phyloP scores from a whole-genome alignment of 2,797 vertebrate genomes.

The Telmatherina bonti region DNA sequence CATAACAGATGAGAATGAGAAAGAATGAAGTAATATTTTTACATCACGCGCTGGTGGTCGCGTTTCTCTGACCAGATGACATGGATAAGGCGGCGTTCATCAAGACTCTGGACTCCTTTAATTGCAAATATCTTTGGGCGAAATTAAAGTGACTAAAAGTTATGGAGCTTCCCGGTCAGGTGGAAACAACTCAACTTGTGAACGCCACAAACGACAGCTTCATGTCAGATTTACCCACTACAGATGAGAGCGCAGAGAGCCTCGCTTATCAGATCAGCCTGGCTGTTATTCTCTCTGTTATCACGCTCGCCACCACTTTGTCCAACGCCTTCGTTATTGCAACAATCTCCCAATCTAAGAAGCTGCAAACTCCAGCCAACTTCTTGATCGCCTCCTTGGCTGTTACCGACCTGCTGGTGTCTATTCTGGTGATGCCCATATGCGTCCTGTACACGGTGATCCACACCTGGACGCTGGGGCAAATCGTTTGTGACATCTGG shows the following conservation, averaged over 20 bases:
- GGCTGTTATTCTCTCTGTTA: constrained; percentile 84
- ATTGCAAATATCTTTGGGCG: constrained; percentile 15
- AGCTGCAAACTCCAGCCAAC: constrained; percentile 97
- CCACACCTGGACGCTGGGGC: constrained; percentile 94
- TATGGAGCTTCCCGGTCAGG: constrained; percentile 75
- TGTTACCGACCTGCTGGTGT: constrained; percentile 95
- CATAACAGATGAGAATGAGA: constrained; percentile 21
- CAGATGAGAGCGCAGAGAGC: constrained; percentile 54
- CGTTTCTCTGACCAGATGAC: constrained; percentile 25
- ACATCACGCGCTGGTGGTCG: constrained; percentile 9
- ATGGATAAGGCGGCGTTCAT: constrained; percentile 1
- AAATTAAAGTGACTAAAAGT: constrained; percentile 57
- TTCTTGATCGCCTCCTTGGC: constrained; percentile 97
- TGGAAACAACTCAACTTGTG: constrained; percentile 58
- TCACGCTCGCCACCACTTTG: constrained; percentile 94
- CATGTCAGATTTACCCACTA: constrained; percentile 38
- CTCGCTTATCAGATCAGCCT: constrained; percentile 80
- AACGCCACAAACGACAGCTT: constrained; percentile 73
- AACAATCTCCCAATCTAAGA: constrained; percentile 94
- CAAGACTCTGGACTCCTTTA: constrained; percentile 10
- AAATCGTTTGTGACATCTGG: constrained; percentile 95
- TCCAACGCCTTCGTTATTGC: constrained; percentile 97
- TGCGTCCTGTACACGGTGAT: constrained; percentile 95
- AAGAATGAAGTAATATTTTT: constrained; percentile 3
- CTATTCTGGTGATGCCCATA: constrained; percentile 97